Conservation (phyloP, 1,140 invertebrate species). For the Cephus cinctus region DNA sequence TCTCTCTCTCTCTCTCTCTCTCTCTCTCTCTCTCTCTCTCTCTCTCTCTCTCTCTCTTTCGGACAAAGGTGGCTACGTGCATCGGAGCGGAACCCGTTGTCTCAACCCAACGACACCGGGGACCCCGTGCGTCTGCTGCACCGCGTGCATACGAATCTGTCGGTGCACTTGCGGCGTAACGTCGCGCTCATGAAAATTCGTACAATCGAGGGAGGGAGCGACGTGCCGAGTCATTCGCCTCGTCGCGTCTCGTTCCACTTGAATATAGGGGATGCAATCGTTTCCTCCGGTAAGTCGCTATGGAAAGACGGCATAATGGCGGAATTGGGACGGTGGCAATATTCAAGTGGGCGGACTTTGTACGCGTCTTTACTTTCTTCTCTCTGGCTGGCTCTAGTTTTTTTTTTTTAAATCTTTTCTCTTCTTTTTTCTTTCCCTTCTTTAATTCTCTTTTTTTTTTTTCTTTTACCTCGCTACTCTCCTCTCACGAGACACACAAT, state of each 20-base stretch:
- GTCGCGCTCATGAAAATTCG: no score
- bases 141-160: no score
- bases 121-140: slow-evolving; percentile 8
- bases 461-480: background rate
- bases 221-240: background rate
- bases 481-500: background rate
- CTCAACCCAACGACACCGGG: no score
- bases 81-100: slow-evolving; percentile 32
- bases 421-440: background rate
- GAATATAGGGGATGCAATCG: background rate
- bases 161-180: no score
- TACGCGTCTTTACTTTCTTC: background rate
- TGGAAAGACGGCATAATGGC: background rate
- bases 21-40: slow-evolving; percentile 2
- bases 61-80: slow-evolving; percentile 34
- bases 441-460: background rate
- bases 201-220: background rate
- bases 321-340: background rate
- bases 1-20: slow-evolving; percentile 3
- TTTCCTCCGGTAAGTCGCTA: no score
- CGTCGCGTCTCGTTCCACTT: background rate
- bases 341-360: background rate
- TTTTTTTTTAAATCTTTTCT: slow-evolving; percentile 4
- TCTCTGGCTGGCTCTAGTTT: background rate
- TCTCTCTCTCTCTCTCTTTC: slow-evolving; percentile 1